phyloP scores from a whole-genome alignment of 2,888 invertebrate species.

The Synergus laeviventris region DNA sequence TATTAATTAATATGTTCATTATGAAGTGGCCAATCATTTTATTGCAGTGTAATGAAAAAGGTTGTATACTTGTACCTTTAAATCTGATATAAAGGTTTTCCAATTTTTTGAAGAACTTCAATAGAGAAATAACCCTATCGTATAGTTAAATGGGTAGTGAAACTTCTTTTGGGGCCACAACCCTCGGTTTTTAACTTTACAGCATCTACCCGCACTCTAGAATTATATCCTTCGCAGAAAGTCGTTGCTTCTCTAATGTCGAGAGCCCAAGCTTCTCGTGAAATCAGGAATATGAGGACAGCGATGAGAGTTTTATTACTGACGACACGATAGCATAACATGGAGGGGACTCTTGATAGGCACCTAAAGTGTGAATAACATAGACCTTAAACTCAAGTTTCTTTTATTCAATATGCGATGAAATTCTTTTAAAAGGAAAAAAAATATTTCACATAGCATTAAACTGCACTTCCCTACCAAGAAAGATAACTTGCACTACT shows the following conservation, averaged over 20 bases:
- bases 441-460: no score
- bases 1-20: no score
- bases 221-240: slow-evolving; percentile 24
- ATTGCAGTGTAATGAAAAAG: no score
- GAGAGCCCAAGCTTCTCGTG: slow-evolving; percentile 4
- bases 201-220: background rate
- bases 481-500: no score
- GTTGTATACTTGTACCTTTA: background rate
- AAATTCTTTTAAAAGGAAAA: no score
- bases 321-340: slow-evolving; percentile 14
- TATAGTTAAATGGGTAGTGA: background rate
- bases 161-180: background rate
- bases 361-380: background rate
- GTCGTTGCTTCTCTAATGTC: slow-evolving; percentile 30
- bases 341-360: slow-evolving; percentile 9
- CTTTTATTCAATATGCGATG: background rate
- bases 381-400: background rate
- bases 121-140: background rate
- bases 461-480: no score
- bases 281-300: slow-evolving; percentile 5
- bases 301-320: slow-evolving; percentile 20
- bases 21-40: no score
- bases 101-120: background rate
- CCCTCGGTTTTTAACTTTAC: slow-evolving; percentile 15
- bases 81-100: background rate